Evolutionary conservation across 2,797 vertebrate species (phyloP).

Genomic region (Pseudocheirus occidentalis): DNA sequence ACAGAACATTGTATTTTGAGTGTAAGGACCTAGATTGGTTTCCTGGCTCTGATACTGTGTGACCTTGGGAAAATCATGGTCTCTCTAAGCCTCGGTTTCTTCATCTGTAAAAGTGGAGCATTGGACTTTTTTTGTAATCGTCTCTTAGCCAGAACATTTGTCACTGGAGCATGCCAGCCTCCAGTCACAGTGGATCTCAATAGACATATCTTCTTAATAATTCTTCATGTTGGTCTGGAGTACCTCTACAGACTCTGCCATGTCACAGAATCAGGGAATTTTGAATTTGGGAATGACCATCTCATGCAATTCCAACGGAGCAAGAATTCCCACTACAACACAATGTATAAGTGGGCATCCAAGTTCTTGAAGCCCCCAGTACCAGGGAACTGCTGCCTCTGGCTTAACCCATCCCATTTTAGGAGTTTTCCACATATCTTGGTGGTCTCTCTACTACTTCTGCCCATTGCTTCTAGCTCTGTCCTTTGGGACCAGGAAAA

Average conservation of each 20-base stretch:
- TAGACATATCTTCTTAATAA: not conserved
- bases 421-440: not conserved
- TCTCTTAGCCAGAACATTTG: not conserved
- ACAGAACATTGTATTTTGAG: no score
- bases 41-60: no score
- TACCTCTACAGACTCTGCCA: not conserved
- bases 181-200: not conserved
- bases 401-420: not conserved
- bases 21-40: no score
- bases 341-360: not conserved
- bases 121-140: not conserved
- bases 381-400: not conserved
- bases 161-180: not conserved
- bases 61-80: not conserved
- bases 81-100: not conserved
- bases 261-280: not conserved
- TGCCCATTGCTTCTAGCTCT: not conserved
- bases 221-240: not conserved
- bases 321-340: not conserved
- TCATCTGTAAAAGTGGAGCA: not conserved
- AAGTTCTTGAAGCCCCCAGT: not conserved
- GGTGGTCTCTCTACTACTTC: not conserved
- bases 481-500: not conserved
- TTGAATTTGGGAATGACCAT: not conserved
- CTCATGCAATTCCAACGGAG: not conserved